phyloP scores from a whole-genome alignment of 1,140 invertebrate genomes.

The Drosophila ambigua region DNA sequence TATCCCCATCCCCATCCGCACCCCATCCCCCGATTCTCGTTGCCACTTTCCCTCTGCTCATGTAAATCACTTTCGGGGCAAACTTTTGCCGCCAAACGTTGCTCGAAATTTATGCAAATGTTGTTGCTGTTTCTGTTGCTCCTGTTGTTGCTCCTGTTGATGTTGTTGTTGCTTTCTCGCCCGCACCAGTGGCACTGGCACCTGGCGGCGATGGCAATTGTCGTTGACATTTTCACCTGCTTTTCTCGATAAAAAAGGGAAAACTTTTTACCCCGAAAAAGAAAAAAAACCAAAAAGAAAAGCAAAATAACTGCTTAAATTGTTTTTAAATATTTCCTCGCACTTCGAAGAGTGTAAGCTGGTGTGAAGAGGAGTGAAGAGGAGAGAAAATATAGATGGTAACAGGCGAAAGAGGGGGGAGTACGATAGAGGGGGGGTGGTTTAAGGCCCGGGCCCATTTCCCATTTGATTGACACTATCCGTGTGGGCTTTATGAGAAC shows the following conservation, averaged over 20 bases:
- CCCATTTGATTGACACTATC: conserved; percentile 51
- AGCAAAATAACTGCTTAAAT: conserved; percentile 54
- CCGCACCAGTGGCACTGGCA: conserved; percentile 29
- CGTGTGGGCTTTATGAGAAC: conserved; percentile 25
- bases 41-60: conserved; percentile 8
- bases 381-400: background rate
- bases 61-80: conserved; percentile 76
- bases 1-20: too few relatives aligned
- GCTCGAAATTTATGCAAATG: conserved; percentile 78
- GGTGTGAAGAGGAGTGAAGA: conserved; percentile 1
- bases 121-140: conserved; percentile 65
- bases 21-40: too few relatives aligned
- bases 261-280: conserved; percentile 26
- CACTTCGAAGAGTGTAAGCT: conserved; percentile 4
- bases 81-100: conserved; percentile 73
- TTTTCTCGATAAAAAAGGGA: conserved; percentile 32
- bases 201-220: conserved; percentile 66
- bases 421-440: background rate
- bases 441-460: background rate
- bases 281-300: conserved; percentile 2
- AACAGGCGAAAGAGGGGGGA: conserved; percentile 6
- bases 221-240: conserved; percentile 76
- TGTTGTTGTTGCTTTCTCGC: conserved; percentile 27
- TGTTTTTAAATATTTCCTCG: conserved; percentile 67
- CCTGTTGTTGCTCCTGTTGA: conserved; percentile 33